A percentile compares a stretch with the other conserved stretches of the same genome.
These are phyloP conservation scores for Columba guinea DNA, from an alignment of 2,797 vertebrate genomes.

Conservation along the genomic window DNA sequence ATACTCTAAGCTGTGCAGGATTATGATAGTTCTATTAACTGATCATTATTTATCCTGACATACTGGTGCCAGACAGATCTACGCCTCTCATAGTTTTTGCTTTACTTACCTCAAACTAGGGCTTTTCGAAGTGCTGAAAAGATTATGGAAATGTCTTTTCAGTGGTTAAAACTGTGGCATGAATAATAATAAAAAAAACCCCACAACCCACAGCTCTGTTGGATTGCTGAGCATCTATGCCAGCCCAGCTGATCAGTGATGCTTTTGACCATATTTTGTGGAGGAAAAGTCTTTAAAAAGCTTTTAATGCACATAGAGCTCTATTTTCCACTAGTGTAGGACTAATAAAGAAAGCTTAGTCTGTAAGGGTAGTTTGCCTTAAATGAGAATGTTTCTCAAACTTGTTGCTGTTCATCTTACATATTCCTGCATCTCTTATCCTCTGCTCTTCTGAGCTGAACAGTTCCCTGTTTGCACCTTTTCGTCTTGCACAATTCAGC, in stretches of 20 bases:
- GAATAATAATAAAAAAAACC: not conserved
- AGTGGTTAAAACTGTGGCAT: constrained; percentile 12
- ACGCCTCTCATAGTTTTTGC: not conserved
- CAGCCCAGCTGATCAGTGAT: not conserved
- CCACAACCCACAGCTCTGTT: not conserved
- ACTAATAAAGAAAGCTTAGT: not conserved
- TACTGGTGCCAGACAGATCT: not conserved
- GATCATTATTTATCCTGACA: constrained; percentile 46
- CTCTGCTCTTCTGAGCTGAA: not conserved
- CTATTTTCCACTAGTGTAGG: constrained; percentile 2
- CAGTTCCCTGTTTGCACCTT: not conserved
- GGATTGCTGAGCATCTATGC: not conserved
- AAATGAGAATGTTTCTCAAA: not conserved
- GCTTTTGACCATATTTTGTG: constrained; percentile 16
- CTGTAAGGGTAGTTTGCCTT: not conserved
- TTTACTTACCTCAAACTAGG: constrained; percentile 32
- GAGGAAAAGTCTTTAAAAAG: not conserved
- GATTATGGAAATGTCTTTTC: constrained; percentile 32
- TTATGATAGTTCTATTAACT: constrained; percentile 40
- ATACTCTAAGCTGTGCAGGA: constrained; percentile 9
- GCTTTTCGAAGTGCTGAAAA: constrained; percentile 12
- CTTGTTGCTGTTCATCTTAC: not conserved
- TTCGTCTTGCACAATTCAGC: not conserved
- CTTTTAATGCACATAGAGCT: not conserved
- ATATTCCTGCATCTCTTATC: not conserved